Evolutionary conservation across 2,113 vertebrate species (phyloP).

Genomic region (Emydocephalus ijimae): DNA sequence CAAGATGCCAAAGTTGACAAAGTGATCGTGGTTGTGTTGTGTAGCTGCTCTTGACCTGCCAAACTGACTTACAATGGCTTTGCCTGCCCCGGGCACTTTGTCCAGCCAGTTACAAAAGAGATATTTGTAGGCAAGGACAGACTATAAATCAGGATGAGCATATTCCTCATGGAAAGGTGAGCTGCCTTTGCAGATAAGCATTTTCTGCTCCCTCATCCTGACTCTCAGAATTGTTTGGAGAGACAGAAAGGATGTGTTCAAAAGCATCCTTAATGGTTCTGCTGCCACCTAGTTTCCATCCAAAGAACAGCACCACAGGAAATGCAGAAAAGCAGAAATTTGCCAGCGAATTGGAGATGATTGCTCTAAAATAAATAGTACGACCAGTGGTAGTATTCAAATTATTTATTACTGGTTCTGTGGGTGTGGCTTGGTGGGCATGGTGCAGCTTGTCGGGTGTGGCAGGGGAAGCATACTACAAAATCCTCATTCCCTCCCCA

Average conservation of each 20-base stretch:
- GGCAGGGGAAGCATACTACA: too few species aligned
- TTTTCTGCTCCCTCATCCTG: slow-evolving; percentile 68
- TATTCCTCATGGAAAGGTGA: not conserved
- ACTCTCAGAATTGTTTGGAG: slow-evolving; percentile 44
- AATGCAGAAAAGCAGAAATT: slow-evolving; percentile 11
- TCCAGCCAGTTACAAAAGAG: rapidly evolving
- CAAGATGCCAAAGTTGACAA: not conserved
- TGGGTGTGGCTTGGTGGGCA: too few species aligned
- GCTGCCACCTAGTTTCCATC: slow-evolving; percentile 59
- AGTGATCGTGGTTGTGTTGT: not conserved
- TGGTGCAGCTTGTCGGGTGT: too few species aligned
- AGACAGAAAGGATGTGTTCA: not conserved
- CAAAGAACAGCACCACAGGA: not conserved
- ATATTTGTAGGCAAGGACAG: not conserved
- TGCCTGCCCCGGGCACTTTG: too few species aligned
- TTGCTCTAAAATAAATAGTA: slow-evolving; percentile 42
- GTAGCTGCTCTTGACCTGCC: not conserved
- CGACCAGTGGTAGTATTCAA: not conserved
- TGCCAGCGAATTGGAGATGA: slow-evolving; percentile 29
- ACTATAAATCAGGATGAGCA: not conserved
- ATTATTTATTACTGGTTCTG: too few species aligned
- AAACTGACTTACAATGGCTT: not conserved
- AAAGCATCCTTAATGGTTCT: slow-evolving; percentile 11
- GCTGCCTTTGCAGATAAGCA: slow-evolving; percentile 2
- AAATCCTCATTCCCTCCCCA: too few species aligned